Conservation (phyloP, 1,140 invertebrate genomes). For the Pristionchus pacificus region DNA sequence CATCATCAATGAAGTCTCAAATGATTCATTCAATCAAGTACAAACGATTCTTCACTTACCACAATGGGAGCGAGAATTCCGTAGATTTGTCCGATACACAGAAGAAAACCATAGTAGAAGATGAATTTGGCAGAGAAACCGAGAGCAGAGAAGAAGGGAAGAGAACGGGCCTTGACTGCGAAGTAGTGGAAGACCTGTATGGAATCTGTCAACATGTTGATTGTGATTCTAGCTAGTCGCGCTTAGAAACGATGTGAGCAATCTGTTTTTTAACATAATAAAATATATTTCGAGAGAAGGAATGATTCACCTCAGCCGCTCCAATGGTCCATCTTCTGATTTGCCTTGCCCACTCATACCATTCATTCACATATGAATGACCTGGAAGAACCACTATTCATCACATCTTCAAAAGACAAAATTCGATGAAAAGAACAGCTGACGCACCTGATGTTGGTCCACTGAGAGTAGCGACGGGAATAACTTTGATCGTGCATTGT, state of each 20-base stretch:
- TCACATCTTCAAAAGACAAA: neutral
- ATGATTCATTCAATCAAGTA: neutral
- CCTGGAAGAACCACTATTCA: constrained; percentile 20
- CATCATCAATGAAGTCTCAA: no score
- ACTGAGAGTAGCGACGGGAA: constrained; percentile 35
- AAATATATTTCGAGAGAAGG: neutral
- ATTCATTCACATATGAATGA: constrained; percentile 27
- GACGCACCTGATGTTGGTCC: constrained; percentile 35
- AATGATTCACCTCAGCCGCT: constrained; percentile 34
- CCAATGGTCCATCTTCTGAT: constrained; percentile 43
- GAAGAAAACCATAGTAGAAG: constrained; percentile 40
- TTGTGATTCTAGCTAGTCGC: no score
- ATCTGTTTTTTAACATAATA: no score
- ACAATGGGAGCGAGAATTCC: constrained; percentile 28
- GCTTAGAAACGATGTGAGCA: no score
- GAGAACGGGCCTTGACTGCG: constrained; percentile 29
- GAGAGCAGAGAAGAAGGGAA: constrained; percentile 26
- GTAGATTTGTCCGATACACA: constrained; percentile 33
- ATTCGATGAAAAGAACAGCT: neutral
- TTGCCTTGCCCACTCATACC: constrained; percentile 43
- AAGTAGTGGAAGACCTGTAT: constrained; percentile 40
- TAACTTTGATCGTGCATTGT: constrained; percentile 22
- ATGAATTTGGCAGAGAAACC: constrained; percentile 31
- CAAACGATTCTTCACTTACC: constrained; percentile 7
- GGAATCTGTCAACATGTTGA: no score